Base-by-base conservation (phyloP, 2,113 vertebrate genomes). In the Fulica atra region DNA sequence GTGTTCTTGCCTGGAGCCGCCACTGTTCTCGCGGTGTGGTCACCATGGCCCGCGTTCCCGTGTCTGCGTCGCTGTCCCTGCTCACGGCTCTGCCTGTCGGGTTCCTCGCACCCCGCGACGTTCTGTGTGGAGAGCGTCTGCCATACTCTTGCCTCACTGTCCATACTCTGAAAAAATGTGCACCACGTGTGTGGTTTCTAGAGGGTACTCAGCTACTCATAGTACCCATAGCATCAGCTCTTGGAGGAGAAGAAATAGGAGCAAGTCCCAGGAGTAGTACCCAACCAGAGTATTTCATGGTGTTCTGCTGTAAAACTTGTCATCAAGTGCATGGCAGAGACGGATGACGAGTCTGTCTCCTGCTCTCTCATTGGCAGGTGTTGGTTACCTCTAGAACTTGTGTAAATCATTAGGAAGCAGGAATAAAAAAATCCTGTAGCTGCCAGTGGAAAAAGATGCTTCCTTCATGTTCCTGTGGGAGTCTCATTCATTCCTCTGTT, bases 31-130 rank as follows among this genome's bases (percentile, higher is more conserved):
- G 4, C 2, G 7, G 65, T 13, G 6, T 11, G 59, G 31, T 72
- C 38, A 3, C 16, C 2, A 0, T 11, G 40, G 50, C 63, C 59
- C 54, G 56, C 9, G 3, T 31, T 61, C 40, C 0, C 1, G 9
- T 20, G 18, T 18, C 29, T 57, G 0, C 0, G 0, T 24, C 46
- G 77, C 57, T 44, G 23, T 51, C 42, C 23, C 26, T 44, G 18
- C 64, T 35, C 42, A 19, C 0, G 0, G n/a, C 61, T 48, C 63
- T 15, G 36, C 57, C 36, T 42, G 8, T 24, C 53, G 35, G 35
- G 51, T 54, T 79, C 13, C 0, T 51, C 66, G 59, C 24, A 4
- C 57, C 46, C 25, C 21, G 17, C 9, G 40, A 17, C 42, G 54
- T 48, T 23, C 53, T 9, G 13, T 40, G 28, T 17, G 50, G 29